Base-by-base conservation (phyloP, 2,888 invertebrate species). In the Gonocerus acuteangulatus region DNA sequence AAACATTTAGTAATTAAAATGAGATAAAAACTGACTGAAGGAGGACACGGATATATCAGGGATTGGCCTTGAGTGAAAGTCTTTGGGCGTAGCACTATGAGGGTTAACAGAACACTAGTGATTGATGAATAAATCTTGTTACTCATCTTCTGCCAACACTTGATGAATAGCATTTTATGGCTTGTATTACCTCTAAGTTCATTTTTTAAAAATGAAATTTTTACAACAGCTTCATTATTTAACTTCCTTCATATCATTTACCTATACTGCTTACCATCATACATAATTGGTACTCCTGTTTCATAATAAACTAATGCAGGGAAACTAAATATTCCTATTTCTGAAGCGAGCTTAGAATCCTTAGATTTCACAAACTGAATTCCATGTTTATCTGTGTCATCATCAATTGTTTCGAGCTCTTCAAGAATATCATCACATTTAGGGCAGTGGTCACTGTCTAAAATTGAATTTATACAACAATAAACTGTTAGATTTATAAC, bases 341-440 rank as follows among this genome's bases (percentile, higher is more conserved):
- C 91, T 49, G 91, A 86, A 1, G 93, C 93, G 66, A 92, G 75
- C 73, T 89, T 89, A 0, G 88, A 83, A 74, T 94, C 93, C 72
- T 89, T 91, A 2, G 92, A 91, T 73, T 94, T 93, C 36, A 94
- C 92, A 75, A 94, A 93, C 74, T 94, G 91, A 70, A 94, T 93
- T 54, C 89, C 92, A 71, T 91, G 88, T 72, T 91, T 86, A 71
- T 93, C 93, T 4, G 93, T 90, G 70, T 94, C 93, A 72, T 92
- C 92, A 71, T 92, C 92, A 70, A 92, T 92, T 18, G 89, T 89
- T 76, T 94, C 94, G 68, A 94, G 76, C 71, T 93, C 93, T 71
- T 90, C 88, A 49, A 94, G 78, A 69, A 93, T 85, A 67, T 86
- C 85, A 36, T 86, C 82, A 72, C 93, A 94, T n/a, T 85, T 81